A percentile compares a stretch with the other conserved stretches of the same genome.
Evolutionary conservation across 30 jellyfish, hydroid and myxozoan genomes (phyloP).

Genomic region (Aurelia aurita): DNA sequence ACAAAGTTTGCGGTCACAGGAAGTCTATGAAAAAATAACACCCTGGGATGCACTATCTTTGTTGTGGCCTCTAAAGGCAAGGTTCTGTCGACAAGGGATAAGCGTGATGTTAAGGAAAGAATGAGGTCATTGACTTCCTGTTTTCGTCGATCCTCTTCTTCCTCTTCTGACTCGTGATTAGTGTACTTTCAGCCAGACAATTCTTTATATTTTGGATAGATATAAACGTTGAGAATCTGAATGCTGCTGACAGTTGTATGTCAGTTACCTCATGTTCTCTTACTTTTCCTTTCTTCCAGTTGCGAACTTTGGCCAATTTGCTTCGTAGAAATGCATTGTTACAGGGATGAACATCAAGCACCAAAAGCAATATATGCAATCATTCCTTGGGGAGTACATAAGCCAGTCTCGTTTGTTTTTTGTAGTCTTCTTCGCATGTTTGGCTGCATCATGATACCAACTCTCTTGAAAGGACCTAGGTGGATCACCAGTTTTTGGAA

Average conservation of each 20-base stretch:
- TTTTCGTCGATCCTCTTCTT: conserved; percentile 1
- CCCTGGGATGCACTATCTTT: too few species aligned
- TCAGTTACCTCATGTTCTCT: conserved; percentile 4
- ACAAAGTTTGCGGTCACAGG: too few species aligned
- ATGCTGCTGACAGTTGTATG: conserved; percentile 2
- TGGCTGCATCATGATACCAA: conserved; percentile 3
- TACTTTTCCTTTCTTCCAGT: conserved; percentile 14
- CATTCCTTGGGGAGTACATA: conserved; percentile 9
- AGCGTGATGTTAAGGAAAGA: not conserved
- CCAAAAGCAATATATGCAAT: conserved; percentile 24
- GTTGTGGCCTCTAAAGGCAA: conserved; percentile 15
- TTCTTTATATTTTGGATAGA: not conserved
- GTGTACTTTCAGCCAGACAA: not conserved
- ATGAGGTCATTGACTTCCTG: conserved; percentile 2
- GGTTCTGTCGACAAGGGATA: conserved; percentile 5
- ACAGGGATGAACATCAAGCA: conserved; percentile 16
- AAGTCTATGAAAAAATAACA: too few species aligned
- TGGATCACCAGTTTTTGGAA: too few species aligned
- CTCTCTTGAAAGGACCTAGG: conserved; percentile 10
- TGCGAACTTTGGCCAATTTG: conserved; percentile 14
- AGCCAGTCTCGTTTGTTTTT: conserved; percentile 21
- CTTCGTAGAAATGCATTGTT: conserved; percentile 19
- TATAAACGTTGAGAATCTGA: conserved; percentile 1
- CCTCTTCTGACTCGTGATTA: not conserved
- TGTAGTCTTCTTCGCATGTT: not conserved